These are phyloP conservation scores for Bradypus variegatus DNA, from an alignment of 2,797 vertebrate genomes.

Conservation along the genomic window DNA sequence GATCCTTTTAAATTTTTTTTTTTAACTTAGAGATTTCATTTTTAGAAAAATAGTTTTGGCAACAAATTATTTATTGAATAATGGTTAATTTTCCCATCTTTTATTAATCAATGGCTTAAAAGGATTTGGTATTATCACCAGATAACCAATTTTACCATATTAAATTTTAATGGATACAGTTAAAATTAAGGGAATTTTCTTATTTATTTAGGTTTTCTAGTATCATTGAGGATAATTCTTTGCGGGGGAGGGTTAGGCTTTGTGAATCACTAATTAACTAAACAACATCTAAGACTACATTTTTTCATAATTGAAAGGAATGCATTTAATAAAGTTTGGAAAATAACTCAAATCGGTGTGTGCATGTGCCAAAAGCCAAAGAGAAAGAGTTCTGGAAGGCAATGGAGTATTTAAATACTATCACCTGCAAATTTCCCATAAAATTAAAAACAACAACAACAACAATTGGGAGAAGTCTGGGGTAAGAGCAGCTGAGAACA, in stretches of 20 bases:
- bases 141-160: not conserved
- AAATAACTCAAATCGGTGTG: fast-evolving
- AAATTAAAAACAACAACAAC: not conserved
- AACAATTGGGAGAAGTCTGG: not conserved
- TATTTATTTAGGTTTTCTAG: not conserved
- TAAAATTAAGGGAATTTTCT: not conserved
- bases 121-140: not conserved
- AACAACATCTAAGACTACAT: not conserved
- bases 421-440: not conserved
- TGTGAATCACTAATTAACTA: not conserved
- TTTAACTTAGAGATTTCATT: not conserved
- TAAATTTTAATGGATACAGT: not conserved
- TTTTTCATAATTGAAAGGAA: not conserved
- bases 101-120: not conserved
- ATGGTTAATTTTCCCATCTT: not conserved
- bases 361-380: fast-evolving
- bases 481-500: no score
- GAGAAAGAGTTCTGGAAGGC: no score
- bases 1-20: not conserved
- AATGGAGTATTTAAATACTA: not conserved
- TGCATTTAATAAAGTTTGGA: not conserved
- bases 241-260: not conserved
- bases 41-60: not conserved
- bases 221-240: not conserved
- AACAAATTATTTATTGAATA: not conserved